Base-by-base conservation (phyloP, 2,797 vertebrate species). In the Rhabdomys pumilio region DNA sequence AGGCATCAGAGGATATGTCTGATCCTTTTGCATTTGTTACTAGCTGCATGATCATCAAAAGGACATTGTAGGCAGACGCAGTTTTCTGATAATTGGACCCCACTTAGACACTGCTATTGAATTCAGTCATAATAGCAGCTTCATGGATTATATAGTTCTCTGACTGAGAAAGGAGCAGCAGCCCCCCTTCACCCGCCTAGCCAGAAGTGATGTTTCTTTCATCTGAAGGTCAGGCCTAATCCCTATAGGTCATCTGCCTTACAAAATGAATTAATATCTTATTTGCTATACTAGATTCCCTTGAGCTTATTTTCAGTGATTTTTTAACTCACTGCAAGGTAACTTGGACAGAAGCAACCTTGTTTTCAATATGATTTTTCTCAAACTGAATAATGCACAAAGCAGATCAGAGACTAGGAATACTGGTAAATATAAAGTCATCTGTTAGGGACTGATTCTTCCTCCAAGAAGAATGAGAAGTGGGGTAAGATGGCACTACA, bases 211-310 rank as follows among this genome's bases (percentile, higher is more conserved):
- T 55, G 86, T 82, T 73, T 91, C 41, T 88, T 53, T 94, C 20
- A 26, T 75, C 59, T 82, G 75, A 79, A 85, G 55, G 41, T 22
- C 50, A 87, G 44, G 8, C 31, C 44, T 55, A 61, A 77, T 13
- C 19, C 13, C 79, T 6, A 44, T 76, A 34, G 0, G 59, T n/a
- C 29, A 72, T 41, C 17, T 44, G 61, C 59, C 80, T 24, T 44
- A 57, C 77, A 91, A 92, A 59, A 67, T 57, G 15, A 91, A 47
- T 69, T 80, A 77, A 22, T 47, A 14, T 75, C 91, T 82, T 75
- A 90, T 47, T 96, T 95, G 59, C 47, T 79, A 14, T 85, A 75
- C 80, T 83, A 92, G 95, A 69, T 41, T 76, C 6, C 13, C 47
- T 73, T 81, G 10, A 93, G 31, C 13, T 69, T 75, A n/a, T 91